Base-by-base conservation (phyloP, 2,113 vertebrate species). In the Heterochromis multidens region DNA sequence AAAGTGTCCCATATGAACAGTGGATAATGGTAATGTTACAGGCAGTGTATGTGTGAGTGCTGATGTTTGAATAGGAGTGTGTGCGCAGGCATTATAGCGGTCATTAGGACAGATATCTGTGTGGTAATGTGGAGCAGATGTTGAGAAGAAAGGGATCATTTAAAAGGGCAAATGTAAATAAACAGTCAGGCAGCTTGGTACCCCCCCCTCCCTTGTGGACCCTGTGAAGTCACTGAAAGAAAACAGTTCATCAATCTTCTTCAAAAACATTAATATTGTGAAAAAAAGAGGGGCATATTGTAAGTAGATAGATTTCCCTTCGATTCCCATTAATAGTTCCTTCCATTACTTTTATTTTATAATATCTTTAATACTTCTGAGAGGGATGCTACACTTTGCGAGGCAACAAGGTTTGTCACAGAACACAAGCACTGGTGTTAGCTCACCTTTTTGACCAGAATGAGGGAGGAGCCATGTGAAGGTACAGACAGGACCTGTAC, bases 211-310 rank as follows among this genome's bases (percentile, higher is more conserved):
- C 90, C 88, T 85, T 65, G 78, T 88, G 88, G 93, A 94, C 91
- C 94, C 88, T 93, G 92, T 94, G 94, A 95, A 96, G 94, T 94
- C 93, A 87, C 90, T 85, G 89, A 95, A 95, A 95, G 95, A 96
- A 96, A 96, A 96, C 94, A 95, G 78, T 95, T 95, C 92, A 96
- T 96, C 95, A 95, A 96, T 96, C 96, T 96, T 96, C 92, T 93
- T 95, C 95, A 94, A 84, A 80, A 87, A 83, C 88, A 87, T 92
- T 94, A 93, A 88, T 90, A 88, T 78, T 93, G 91, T 89, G 92
- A 90, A 92, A 92, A 90, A 92, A 92, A 90, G 88, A 82, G 79
- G 54, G 29, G 43, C 82, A 92, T 88, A 88, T 94, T 76, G 61
- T 83, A 70, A 72, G 65, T 81, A 84, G 81, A 80, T 59, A 81